Conservation (phyloP, 1,140 invertebrate species). For the Leptinotarsa lineolata region DNA sequence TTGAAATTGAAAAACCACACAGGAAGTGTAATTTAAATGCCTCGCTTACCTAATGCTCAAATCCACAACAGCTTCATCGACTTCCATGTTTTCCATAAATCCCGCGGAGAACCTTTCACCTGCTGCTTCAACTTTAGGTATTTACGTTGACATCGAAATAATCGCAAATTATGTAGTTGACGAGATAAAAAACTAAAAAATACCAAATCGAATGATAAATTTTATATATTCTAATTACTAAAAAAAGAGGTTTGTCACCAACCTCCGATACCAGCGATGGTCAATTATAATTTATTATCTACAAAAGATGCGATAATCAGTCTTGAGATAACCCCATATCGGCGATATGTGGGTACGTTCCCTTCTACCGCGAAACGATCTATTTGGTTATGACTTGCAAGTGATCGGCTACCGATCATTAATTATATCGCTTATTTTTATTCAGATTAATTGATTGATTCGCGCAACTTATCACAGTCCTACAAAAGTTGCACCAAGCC, state of each 20-base stretch:
- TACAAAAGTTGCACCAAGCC: conserved; percentile 29
- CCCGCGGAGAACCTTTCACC: conserved; percentile 2
- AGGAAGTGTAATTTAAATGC: background rate
- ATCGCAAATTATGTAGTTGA: background rate
- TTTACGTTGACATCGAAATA: no score
- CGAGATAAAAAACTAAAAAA: no score
- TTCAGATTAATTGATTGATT: conserved; percentile 15
- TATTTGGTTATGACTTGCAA: no score
- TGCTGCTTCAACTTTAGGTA: background rate
- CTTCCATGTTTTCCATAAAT: conserved; percentile 58
- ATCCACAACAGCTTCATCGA: conserved; percentile 68
- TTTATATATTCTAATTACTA: no score
- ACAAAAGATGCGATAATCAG: conserved; percentile 22
- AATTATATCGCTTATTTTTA: no score
- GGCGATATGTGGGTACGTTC: background rate
- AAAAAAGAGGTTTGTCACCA: no score
- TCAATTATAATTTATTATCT: conserved; percentile 9
- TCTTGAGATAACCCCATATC: conserved; percentile 14
- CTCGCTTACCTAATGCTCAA: conserved; percentile 71
- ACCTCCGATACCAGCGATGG: no score
- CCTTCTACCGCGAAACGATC: background rate
- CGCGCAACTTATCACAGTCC: background rate
- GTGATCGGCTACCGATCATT: no score
- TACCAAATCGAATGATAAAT: no score
- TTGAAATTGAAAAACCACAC: conserved; percentile 12